Evolutionary conservation across 1,140 invertebrate species (phyloP), one percentile per base, ranked within the genome.

Genomic region (Odontomachus brunneus): DNA sequence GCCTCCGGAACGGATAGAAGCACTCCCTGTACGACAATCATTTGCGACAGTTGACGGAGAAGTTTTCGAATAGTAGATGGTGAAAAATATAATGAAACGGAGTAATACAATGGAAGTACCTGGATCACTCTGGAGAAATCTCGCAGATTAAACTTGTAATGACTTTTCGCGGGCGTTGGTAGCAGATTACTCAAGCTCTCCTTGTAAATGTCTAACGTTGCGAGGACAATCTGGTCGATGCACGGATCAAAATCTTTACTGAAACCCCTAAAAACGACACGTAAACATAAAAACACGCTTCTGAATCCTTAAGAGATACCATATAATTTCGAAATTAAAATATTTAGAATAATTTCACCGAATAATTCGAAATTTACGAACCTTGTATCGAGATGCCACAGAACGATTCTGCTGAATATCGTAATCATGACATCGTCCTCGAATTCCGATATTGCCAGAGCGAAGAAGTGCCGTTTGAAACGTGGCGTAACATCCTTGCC

Each of bases 241-340:
- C 97, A 98, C 0, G 97, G 97, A 95, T 99, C 98, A 93, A 99
- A 99, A 81, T 99, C 98, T 93, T 98, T 98, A 57, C 97, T 97
- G 94, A 99, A 99, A 55, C 98, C 98, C 93, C 98, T 96, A 90
- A 19, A 91, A 93, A 82, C 15, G 1, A 71, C 73, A 85, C 19
- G 81, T 84, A 26, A 60, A 78, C 12, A 33, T 9, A 2, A 33
- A 51, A 44, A 11, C 38, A 44, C 38, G 1, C 38, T 19, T 76
- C 17, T 62, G 44, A 14, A 74, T 72, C 1, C 12, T 22, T 15
- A 48, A 12, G 17, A 29, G 57, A 14, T 17, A 66, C 62, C 1
- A 19, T 3, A 55, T 22, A 24, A 44, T 11, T 26, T 83, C 19
- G n/a, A 66, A 75, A 33, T 75, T 24, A 15, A 22, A 81, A 82